Base-by-base conservation (phyloP, 2,888 invertebrate species). In the Eupsilia transversa region DNA sequence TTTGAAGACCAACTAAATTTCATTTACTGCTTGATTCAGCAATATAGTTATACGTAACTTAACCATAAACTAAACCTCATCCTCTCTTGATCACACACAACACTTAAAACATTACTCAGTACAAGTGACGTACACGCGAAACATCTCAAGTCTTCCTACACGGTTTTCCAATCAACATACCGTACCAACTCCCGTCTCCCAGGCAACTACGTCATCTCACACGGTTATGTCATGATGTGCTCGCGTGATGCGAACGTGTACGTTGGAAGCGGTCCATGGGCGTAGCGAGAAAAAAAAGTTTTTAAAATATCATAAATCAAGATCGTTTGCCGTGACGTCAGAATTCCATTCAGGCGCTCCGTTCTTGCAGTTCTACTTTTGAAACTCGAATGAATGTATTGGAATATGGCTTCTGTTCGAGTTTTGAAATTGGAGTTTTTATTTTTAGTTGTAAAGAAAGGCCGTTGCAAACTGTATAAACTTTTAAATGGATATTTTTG, bases 271-370 rank as follows among this genome's bases (percentile, higher is more conserved):
- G 81, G 84, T 90, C 90, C 92, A 91, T 82, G 83, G 77, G 76
- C 82, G 87, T 85, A 84, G 61, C 79, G 76, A 84, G 74, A 81
- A 86, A 86, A 86, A 87, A 88, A 89, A 84, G 80, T 89, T 90
- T 91, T 91, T 89, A 89, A 91, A 92, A 90, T 88, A 89, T 86
- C 88, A 90, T 91, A 91, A 91, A 90, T 92, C 91, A 90, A 79
- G 80, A 85, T 87, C 78, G 84, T 82, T 77, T 72, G 70, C 33
- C 63, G 83, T 92, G 91, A 91, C 91, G 93, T 92, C 90, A 91
- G 79, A 65, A 69, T 74, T 87, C 86, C 91, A 92, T 92, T 92
- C 88, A 92, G 80, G 71, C 80, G 77, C 66, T 63, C 52, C 52
- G 66, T 43, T 72, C 33, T 52, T 80, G 14, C 43, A 72, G 67